Conservation (phyloP, 2,888 invertebrate genomes). For the Leucoma salicis region DNA sequence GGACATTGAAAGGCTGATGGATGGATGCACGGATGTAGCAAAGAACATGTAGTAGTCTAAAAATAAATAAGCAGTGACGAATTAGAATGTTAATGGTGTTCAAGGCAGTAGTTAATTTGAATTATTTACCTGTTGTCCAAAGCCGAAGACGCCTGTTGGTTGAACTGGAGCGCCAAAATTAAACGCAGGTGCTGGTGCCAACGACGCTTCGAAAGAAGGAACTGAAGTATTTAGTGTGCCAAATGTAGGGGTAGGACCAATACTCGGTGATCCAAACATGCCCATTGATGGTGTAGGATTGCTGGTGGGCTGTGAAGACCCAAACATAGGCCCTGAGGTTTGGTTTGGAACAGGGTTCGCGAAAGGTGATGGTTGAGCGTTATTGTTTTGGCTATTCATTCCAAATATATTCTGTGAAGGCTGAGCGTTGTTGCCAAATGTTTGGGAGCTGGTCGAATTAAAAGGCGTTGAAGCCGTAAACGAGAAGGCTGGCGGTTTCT, state of each 20-base stretch:
- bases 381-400: constrained; percentile 41
- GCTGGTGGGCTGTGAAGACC: constrained; percentile 34
- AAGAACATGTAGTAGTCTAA: too few relatives aligned
- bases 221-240: constrained; percentile 44
- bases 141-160: constrained; percentile 52
- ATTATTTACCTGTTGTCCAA: constrained; percentile 66
- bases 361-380: constrained; percentile 46
- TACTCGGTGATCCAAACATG: constrained; percentile 49
- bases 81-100: too few relatives aligned
- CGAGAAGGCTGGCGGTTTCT: constrained; percentile 49
- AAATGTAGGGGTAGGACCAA: constrained; percentile 43
- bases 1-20: too few relatives aligned
- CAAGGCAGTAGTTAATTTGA: too few relatives aligned
- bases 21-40: too few relatives aligned
- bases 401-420: constrained; percentile 50
- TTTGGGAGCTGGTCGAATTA: constrained; percentile 32
- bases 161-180: constrained; percentile 52
- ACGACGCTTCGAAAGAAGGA: constrained; percentile 48
- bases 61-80: too few relatives aligned
- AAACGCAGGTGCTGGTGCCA: constrained; percentile 46
- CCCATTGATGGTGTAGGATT: constrained; percentile 28
- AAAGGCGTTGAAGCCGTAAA: constrained; percentile 54
- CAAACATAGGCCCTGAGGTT: constrained; percentile 47
- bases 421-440: constrained; percentile 32
- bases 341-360: constrained; percentile 38